Conservation (phyloP, 2,113 vertebrate species). For the Saccopteryx leptura region DNA sequence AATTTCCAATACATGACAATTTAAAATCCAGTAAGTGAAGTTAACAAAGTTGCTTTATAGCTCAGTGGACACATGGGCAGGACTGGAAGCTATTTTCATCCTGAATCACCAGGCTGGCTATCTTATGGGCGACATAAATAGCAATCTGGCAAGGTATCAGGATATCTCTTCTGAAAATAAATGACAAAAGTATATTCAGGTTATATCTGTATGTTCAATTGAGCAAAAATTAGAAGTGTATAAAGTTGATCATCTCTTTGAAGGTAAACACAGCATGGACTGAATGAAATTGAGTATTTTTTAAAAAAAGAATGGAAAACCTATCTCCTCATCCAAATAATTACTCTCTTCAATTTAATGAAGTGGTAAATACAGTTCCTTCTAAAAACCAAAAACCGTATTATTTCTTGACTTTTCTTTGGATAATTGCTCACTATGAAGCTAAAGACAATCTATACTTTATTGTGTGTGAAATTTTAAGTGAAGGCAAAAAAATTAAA, state of each 20-base stretch:
- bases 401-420: conserved; percentile 33
- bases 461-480: conserved; percentile 40
- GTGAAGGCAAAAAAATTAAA: conserved; percentile 16
- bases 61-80: conserved; percentile 55
- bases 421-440: conserved; percentile 7
- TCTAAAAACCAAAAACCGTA: conserved; percentile 8
- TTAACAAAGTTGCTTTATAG: conserved; percentile 70
- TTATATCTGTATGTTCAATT: neutral
- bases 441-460: neutral
- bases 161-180: conserved; percentile 56
- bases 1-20: conserved; percentile 68
- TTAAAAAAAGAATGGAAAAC: neutral
- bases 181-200: neutral
- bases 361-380: conserved; percentile 23
- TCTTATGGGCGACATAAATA: neutral
- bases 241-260: neutral
- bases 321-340: conserved; percentile 36
- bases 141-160: neutral
- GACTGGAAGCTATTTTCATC: neutral
- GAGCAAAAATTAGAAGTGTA: conserved; percentile 54
- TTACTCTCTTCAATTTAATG: neutral
- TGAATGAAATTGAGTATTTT: neutral
- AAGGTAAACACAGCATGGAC: neutral
- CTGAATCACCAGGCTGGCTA: neutral
- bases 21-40: conserved; percentile 76